Evolutionary conservation across 2,888 invertebrate species (phyloP).

Genomic region (Euplexia lucipara): DNA sequence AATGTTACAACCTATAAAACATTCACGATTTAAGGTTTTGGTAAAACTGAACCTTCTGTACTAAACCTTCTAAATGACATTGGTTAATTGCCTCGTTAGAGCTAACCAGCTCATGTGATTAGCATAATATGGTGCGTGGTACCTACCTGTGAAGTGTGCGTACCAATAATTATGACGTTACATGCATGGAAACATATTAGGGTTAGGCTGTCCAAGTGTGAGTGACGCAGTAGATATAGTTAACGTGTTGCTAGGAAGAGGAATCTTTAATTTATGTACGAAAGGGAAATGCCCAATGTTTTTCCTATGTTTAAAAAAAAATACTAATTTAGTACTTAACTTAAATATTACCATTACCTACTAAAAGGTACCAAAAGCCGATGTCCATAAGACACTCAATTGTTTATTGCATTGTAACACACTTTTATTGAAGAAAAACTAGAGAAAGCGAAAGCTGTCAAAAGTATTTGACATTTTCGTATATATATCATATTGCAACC

Average conservation of each 20-base stretch:
- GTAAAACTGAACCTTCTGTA: conserved; percentile 13
- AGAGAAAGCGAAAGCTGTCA: no score
- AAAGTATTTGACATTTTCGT: no score
- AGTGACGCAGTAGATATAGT: conserved; percentile 12
- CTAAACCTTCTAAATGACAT: not conserved
- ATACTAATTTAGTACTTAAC: no score
- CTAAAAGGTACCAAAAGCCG: no score
- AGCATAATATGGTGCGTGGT: conserved; percentile 43
- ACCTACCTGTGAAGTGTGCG: conserved; percentile 22
- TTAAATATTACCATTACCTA: no score
- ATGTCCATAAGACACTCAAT: no score
- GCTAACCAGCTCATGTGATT: conserved; percentile 47
- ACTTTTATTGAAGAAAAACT: no score
- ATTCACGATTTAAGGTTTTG: not conserved
- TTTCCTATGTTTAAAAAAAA: no score
- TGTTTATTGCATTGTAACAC: no score
- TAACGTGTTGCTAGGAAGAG: not conserved
- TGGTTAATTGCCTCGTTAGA: conserved; percentile 56
- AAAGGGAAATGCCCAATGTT: not conserved
- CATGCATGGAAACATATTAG: conserved; percentile 56
- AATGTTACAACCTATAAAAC: no score
- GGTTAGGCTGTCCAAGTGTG: conserved; percentile 24
- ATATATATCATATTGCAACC: no score
- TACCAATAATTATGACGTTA: conserved; percentile 44
- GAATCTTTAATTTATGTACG: not conserved